Percentiles rank a stretch among this genome's conserved stretches.
Conservation (phyloP, 2,888 invertebrate genomes). For the Nebria salina region DNA sequence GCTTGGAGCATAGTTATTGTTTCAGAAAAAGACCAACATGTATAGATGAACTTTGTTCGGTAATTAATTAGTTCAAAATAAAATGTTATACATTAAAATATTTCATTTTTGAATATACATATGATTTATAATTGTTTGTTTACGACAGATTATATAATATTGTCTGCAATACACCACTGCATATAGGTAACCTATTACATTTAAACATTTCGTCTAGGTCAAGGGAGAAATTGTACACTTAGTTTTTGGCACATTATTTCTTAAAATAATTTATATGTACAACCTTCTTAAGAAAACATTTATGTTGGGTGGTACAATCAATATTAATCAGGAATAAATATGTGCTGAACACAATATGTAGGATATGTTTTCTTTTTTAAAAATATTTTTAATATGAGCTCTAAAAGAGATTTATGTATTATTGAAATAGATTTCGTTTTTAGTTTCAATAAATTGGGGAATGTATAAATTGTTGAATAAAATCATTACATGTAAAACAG, state of each 20-base stretch:
- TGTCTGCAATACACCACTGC: background rate
- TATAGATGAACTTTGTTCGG: background rate
- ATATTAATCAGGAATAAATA: background rate
- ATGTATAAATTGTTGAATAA: background rate
- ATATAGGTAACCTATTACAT: too few relatives aligned
- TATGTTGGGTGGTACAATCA: background rate
- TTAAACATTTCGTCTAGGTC: too few relatives aligned
- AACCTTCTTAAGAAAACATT: background rate
- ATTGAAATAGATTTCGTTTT: constrained; percentile 8
- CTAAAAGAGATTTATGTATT: background rate
- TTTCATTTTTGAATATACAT: background rate
- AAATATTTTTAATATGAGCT: background rate
- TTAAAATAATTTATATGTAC: background rate
- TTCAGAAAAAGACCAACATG: background rate
- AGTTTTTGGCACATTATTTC: constrained; percentile 40
- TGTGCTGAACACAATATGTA: constrained; percentile 41
- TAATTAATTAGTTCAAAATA: background rate
- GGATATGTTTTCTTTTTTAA: constrained; percentile 37
- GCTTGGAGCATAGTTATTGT: background rate
- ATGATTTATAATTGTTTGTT: background rate
- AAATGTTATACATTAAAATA: background rate
- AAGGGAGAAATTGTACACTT: background rate
- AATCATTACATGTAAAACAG: background rate
- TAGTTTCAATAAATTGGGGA: background rate
- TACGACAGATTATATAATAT: background rate